These are phyloP conservation scores for Ophiothrix spiculata DNA, from an alignment of 35 echinoderm and acorn worm species.

Conservation along the genomic window DNA sequence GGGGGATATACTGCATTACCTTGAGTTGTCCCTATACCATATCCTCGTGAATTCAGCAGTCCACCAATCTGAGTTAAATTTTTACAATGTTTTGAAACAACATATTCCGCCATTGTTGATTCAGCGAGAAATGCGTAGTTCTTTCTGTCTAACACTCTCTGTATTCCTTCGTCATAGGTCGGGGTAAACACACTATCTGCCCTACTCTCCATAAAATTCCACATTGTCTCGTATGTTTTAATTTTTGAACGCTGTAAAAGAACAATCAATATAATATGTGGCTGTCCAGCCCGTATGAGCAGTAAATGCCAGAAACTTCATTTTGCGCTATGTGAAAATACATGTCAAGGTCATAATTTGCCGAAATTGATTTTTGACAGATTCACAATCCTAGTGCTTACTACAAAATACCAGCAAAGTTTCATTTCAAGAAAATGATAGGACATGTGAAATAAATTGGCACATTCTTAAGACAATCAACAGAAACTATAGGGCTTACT, in stretches of 20 bases:
- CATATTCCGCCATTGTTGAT: conserved; percentile 87
- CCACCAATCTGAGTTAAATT: conserved; percentile 95
- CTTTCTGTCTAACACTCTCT: conserved; percentile 67
- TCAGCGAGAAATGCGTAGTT: conserved; percentile 96
- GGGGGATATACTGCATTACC: conserved; percentile 47
- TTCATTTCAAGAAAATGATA: too few relatives aligned
- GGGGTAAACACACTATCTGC: conserved; percentile 66
- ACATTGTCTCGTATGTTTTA: conserved; percentile 84
- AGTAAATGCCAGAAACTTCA: too few relatives aligned
- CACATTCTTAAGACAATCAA: too few relatives aligned
- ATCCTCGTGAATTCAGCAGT: conserved; percentile 83
- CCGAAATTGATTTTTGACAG: too few relatives aligned
- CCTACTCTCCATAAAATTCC: conserved; percentile 67
- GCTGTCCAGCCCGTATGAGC: too few relatives aligned
- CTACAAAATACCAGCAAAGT: too few relatives aligned
- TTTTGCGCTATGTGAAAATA: too few relatives aligned
- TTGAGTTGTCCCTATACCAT: conserved; percentile 82
- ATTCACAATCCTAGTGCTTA: too few relatives aligned
- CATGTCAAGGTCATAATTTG: too few relatives aligned
- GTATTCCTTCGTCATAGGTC: conserved; percentile 64
- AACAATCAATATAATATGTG: too few relatives aligned
- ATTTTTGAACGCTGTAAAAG: conserved; percentile 83
- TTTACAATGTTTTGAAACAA: conserved; percentile 73
- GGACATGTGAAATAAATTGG: too few relatives aligned
- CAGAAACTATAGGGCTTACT: too few relatives aligned